Evolutionary conservation across 2,797 vertebrate genomes (phyloP), one percentile per base, ranked within the genome.

Genomic region (Acanthopagrus latus): DNA sequence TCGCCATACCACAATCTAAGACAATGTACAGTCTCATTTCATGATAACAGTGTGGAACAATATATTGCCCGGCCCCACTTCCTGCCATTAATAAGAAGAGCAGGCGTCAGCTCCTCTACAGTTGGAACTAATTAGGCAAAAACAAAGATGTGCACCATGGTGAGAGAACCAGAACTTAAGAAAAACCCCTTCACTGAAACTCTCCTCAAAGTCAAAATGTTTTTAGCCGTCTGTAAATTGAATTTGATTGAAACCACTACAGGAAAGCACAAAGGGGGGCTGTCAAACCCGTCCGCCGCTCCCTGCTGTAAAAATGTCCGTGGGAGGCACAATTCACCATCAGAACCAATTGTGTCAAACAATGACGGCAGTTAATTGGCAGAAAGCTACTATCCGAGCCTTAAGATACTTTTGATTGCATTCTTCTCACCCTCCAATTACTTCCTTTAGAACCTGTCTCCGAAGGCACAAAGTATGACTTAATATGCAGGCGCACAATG

Each of bases 401-500:
- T 64, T 86, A 74, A 81, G 73, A 87, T 88, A 82, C 62, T 86
- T 85, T 47, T 73, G 80, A 86, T 71, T 74, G 64, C 47, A 65
- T 77, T 83, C 62, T 74, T 71, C 68, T 56, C 55, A 1, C 50
- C 76, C 78, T 65, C 59, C 69, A 86, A 86, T 88, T 77, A 86
- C 76, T 87, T 75, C 72, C 55, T 41, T 71, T 71, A 23, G 71
- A 91, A 75, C 29, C 27, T 3, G 58, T 75, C 78, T 85, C 81
- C 78, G 76, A 78, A 81, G 86, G 80, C 85, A 46, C 33, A 71
- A 87, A 76, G 80, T 62, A 68, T 4, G 58, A 89, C 82, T 85
- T 87, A 29, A 90, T 88, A 90, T 86, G 77, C 81, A 81, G 83
- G 75, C 74, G 23, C 58, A 86, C 83, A 90, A 88, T 82, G 50